Percentiles rank a stretch among this genome's conserved stretches.
Conservation (phyloP, 2,113 vertebrate genomes). For the Solenodon paradoxus region DNA sequence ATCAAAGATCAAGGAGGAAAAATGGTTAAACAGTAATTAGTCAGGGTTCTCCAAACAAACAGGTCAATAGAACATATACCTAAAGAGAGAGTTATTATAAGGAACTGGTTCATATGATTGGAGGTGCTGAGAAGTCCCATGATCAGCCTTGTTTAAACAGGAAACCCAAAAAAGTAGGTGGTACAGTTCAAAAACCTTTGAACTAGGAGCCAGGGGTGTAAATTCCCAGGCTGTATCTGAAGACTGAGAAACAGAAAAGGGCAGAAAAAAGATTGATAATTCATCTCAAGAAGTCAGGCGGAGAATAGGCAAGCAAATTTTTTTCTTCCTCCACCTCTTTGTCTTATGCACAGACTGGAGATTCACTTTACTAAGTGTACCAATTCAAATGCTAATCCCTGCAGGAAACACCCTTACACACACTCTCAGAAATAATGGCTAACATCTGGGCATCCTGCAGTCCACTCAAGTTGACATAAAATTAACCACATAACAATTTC, state of each 20-base stretch:
- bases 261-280: not conserved
- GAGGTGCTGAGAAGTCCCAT: not conserved
- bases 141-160: no score
- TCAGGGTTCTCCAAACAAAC: not conserved
- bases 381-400: not conserved
- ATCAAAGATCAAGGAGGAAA: not conserved
- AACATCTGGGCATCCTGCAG: not conserved
- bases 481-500: not conserved
- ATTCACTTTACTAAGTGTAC: not conserved
- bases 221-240: not conserved
- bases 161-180: not conserved
- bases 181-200: not conserved
- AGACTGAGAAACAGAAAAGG: not conserved
- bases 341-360: not conserved
- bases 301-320: not conserved
- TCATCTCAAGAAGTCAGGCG: not conserved
- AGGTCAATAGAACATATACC: not conserved
- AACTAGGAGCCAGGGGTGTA: not conserved
- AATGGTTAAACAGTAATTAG: not conserved
- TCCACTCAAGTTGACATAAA: not conserved
- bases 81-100: not conserved
- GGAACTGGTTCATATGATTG: not conserved
- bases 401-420: not conserved
- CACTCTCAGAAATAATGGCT: not conserved
- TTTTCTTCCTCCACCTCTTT: not conserved